Conservation (phyloP, 2,113 vertebrate species). For the Jacana jacana region DNA sequence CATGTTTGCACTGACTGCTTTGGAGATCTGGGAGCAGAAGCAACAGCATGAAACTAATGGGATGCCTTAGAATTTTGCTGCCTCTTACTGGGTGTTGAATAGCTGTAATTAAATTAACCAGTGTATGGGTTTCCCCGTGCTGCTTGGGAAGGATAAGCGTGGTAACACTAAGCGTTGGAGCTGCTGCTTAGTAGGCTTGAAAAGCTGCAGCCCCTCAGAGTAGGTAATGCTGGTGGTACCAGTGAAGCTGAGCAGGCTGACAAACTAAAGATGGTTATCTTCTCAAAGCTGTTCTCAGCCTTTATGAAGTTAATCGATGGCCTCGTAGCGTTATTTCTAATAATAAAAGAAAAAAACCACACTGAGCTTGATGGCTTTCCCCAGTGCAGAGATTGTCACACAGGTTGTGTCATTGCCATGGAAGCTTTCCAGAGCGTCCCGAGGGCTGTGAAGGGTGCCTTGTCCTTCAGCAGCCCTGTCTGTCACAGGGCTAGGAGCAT, state of each 20-base stretch:
- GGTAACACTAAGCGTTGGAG: neutral
- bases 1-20: conserved; percentile 25
- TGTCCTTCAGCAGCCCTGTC: rapidly evolving
- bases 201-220: neutral
- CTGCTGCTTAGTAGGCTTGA: neutral
- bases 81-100: conserved; percentile 44
- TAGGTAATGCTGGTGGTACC: rapidly evolving
- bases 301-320: neutral
- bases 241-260: neutral
- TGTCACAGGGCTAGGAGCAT: neutral
- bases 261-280: neutral
- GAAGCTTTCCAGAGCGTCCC: neutral
- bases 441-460: no score
- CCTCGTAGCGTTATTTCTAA: neutral
- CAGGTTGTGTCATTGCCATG: rapidly evolving
- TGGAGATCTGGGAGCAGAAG: conserved; percentile 34
- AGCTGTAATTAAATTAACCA: conserved; percentile 54
- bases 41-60: conserved; percentile 61
- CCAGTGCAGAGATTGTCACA: neutral
- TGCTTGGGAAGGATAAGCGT: neutral
- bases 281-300: neutral
- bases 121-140: conserved; percentile 36
- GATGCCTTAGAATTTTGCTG: conserved; percentile 46
- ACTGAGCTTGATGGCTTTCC: neutral
- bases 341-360: neutral